Base-by-base conservation (phyloP, 2,797 vertebrate genomes). In the Neosilurus hyrtlii region DNA sequence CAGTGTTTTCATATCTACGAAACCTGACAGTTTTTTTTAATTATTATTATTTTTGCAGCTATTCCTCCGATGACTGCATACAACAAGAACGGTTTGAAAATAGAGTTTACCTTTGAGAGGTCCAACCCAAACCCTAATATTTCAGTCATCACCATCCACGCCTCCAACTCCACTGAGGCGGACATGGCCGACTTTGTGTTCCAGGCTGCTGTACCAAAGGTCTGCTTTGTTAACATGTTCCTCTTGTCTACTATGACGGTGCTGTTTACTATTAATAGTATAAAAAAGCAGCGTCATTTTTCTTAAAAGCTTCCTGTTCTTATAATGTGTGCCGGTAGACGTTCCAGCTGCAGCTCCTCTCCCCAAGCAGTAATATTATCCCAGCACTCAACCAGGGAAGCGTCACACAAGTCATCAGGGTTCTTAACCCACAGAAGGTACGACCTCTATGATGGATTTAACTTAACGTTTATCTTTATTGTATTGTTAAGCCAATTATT, bases 121-220 rank as follows among this genome's bases (percentile, higher is more conserved):
- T 97, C 98, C 61, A 98, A 97, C 90, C 97, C 96, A 81, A 99
- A 97, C 87, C 97, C 98, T 80, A 99, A 97, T 82, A 91, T 99
- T 86, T 97, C 97, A 4, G 96, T 99, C 92, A 99, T 99, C 90
- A 99, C 98, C 80, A 98, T 99, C 93, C 97, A 98, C 86, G 98
- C 98, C 90, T 96, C 96, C 88, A 99, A 99, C 94, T 94, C 95
- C 87, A 97, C 96, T 76, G 98, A 99, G 82, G 91, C 95, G 86
- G 98, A 99, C 73, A 99, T 99, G 97, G 98, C 96, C 52, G 98
- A 99, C 81, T 99, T 99, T 91, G 97, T 99, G 94, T 99, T 99
- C 93, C 98, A 99, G 94, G 98, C 98, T 96, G 98, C 98, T 92
- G 98, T 99, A 96, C 98, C 98, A 99, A 99, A 99, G 98, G 98